Conservation (phyloP, 2,888 invertebrate species). For the Dicranocentrus wangi region DNA sequence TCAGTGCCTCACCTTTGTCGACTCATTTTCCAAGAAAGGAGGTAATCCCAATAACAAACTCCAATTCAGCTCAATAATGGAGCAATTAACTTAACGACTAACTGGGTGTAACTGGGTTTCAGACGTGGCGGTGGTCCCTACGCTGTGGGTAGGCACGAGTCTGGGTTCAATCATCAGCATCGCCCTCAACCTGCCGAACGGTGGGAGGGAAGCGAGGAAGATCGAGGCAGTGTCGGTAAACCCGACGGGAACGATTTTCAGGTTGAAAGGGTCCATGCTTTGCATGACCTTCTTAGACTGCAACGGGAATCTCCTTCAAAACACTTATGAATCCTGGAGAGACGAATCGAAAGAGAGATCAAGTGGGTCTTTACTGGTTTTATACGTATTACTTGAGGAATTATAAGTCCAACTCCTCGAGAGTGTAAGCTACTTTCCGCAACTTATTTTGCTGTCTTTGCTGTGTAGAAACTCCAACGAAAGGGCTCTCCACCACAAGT, state of each 20-base stretch:
- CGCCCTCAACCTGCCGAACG: conserved; percentile 84
- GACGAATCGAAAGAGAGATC: conserved; percentile 81
- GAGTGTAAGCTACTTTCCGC: background rate
- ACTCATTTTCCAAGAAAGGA: conserved; percentile 94
- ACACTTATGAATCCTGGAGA: conserved; percentile 93
- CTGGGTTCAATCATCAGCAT: conserved; percentile 96
- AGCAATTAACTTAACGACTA: no score
- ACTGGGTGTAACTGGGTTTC: no score
- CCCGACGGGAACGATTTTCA: conserved; percentile 93
- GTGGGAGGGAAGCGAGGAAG: conserved; percentile 83
- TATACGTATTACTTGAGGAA: no score
- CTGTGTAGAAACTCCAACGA: conserved; percentile 74
- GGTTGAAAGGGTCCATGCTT: conserved; percentile 95
- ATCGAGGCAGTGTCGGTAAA: conserved; percentile 91
- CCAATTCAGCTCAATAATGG: background rate
- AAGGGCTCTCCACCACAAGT: conserved; percentile 70
- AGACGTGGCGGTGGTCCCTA: conserved; percentile 92
- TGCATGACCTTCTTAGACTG: conserved; percentile 97
- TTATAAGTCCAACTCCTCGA: no score
- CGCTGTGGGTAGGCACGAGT: conserved; percentile 98
- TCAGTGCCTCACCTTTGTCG: conserved; percentile 95
- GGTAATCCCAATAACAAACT: conserved; percentile 78
- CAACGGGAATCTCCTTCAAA: conserved; percentile 92
- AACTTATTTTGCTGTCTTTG: background rate
- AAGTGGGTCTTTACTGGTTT: conserved; percentile 65